These are phyloP conservation scores for Globicephala melas DNA, from an alignment of 2,113 vertebrate species.

Conservation along the genomic window DNA sequence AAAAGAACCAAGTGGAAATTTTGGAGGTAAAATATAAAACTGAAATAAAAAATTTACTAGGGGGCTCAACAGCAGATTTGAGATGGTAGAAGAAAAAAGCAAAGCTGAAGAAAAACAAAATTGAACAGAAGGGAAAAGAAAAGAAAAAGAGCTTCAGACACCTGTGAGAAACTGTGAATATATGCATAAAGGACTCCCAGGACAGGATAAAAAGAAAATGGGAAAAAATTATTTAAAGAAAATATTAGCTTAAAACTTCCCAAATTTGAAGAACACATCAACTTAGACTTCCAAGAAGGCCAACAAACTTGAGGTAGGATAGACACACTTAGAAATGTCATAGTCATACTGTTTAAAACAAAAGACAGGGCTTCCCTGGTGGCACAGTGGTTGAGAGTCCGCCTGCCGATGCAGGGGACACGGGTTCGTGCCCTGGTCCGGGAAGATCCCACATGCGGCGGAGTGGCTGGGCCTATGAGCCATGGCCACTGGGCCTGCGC, in stretches of 20 bases:
- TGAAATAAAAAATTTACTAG: neutral
- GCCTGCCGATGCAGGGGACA: too few relatives aligned
- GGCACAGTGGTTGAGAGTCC: too few relatives aligned
- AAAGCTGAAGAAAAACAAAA: neutral
- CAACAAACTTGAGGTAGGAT: neutral
- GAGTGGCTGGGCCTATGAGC: too few relatives aligned
- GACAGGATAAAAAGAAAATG: neutral
- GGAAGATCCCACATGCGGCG: too few relatives aligned
- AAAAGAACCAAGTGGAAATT: neutral
- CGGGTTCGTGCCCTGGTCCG: too few relatives aligned
- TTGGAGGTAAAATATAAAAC: neutral
- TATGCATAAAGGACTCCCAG: neutral
- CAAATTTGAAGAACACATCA: neutral
- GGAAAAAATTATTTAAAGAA: neutral
- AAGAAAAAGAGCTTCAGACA: neutral
- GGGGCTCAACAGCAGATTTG: neutral
- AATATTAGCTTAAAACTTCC: neutral
- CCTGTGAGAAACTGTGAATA: neutral
- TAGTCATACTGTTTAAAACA: neutral
- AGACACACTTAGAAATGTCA: neutral
- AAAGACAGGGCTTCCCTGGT: neutral
- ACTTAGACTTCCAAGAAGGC: neutral
- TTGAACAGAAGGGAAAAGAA: neutral
- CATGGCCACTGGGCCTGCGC: too few relatives aligned
- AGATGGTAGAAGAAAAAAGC: neutral